These are phyloP conservation scores for Saccostrea echinata DNA, from an alignment of 1,140 invertebrate species.

Conservation along the genomic window DNA sequence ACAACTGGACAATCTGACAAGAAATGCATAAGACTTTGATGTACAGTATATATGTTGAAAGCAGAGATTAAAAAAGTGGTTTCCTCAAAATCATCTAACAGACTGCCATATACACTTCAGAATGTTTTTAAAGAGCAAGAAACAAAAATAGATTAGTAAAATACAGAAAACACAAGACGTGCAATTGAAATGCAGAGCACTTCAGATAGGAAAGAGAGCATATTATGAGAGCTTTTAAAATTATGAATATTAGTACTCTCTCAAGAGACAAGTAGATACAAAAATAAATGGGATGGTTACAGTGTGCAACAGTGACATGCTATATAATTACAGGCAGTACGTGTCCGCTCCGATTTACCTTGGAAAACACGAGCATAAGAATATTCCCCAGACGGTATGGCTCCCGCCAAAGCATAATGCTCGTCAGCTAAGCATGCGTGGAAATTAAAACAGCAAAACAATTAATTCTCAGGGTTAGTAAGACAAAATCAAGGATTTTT, in stretches of 20 bases:
- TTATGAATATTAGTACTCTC: not conserved
- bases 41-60: no score
- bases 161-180: not conserved
- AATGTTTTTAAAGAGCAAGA: no score
- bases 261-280: not conserved
- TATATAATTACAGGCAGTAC: not conserved
- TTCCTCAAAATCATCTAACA: no score
- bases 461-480: slow-evolving; percentile 14
- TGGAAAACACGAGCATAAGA: slow-evolving; percentile 20
- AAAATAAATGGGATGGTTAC: not conserved
- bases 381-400: not conserved
- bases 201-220: not conserved
- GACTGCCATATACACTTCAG: no score
- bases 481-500: not conserved
- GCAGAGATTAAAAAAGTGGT: no score
- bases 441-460: not conserved
- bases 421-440: slow-evolving; percentile 10
- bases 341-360: not conserved
- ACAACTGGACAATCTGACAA: not conserved
- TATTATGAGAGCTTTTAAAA: not conserved
- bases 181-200: not conserved
- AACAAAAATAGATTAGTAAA: no score
- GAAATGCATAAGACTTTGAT: not conserved
- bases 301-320: not conserved
- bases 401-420: not conserved